phyloP scores from a whole-genome alignment of 2,797 vertebrate species.

The Channa striata region DNA sequence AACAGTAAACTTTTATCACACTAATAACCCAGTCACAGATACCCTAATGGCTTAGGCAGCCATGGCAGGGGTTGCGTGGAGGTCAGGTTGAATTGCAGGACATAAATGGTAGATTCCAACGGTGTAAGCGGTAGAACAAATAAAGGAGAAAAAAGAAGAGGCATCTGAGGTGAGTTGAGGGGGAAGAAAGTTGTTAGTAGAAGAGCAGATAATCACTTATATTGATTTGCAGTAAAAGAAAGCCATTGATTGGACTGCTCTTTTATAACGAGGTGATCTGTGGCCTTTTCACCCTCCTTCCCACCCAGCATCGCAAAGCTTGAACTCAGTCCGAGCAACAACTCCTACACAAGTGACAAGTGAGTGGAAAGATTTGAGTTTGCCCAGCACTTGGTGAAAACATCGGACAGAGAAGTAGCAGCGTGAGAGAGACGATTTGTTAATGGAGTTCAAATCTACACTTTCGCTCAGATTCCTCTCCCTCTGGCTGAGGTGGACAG shows the following conservation, averaged over 20 bases:
- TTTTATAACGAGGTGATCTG: slow-evolving; percentile 65
- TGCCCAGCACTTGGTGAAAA: slow-evolving; percentile 45
- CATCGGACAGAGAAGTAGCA: slow-evolving; percentile 24
- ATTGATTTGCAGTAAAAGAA: slow-evolving; percentile 79
- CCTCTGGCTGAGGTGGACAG: slow-evolving; percentile 66
- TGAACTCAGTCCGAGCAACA: slow-evolving; percentile 48
- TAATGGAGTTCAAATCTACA: slow-evolving; percentile 65
- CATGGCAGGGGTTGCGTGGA: slow-evolving; percentile 78
- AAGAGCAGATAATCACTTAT: slow-evolving; percentile 76
- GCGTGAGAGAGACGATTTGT: slow-evolving; percentile 49
- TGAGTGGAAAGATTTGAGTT: slow-evolving; percentile 64
- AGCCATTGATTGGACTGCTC: slow-evolving; percentile 70
- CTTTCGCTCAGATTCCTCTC: slow-evolving; percentile 62
- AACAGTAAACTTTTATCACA: slow-evolving; percentile 85
- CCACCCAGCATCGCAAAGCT: slow-evolving; percentile 52
- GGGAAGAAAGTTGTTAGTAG: slow-evolving; percentile 72
- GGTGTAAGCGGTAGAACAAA: slow-evolving; percentile 61
- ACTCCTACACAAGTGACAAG: slow-evolving; percentile 70
- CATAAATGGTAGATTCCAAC: slow-evolving; percentile 78
- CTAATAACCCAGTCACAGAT: slow-evolving; percentile 82
- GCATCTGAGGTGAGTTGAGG: slow-evolving; percentile 69
- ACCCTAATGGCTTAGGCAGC: slow-evolving; percentile 82
- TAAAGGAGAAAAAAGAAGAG: slow-evolving; percentile 66
- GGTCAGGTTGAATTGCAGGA: slow-evolving; percentile 87
- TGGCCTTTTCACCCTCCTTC: slow-evolving; percentile 72